phyloP scores from a whole-genome alignment of 2,888 invertebrate species.

The Auanema freiburgensis region DNA sequence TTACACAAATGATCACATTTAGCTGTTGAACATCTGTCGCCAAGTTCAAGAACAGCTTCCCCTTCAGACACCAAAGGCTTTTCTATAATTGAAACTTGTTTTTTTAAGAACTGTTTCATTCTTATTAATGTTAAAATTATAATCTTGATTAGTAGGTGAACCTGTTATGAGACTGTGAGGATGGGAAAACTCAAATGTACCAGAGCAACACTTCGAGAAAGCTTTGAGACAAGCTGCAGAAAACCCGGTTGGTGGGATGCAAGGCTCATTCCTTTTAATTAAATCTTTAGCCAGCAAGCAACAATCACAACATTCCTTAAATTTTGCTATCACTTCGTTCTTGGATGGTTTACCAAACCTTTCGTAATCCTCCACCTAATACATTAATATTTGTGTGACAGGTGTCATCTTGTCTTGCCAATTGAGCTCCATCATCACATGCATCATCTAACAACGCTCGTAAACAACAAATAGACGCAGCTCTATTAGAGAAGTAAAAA shows the following conservation, averaged over 20 bases:
- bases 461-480: conserved; percentile 63
- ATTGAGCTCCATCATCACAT: conserved; percentile 48
- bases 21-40: conserved; percentile 51
- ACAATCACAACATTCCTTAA: conserved; percentile 64
- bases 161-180: conserved; percentile 31
- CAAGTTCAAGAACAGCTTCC: conserved; percentile 29
- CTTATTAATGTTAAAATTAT: too few relatives aligned
- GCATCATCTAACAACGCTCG: conserved; percentile 57
- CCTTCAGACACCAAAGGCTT: conserved; percentile 26
- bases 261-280: conserved; percentile 48
- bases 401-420: conserved; percentile 39
- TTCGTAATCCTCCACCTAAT: conserved; percentile 58
- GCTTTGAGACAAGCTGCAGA: conserved; percentile 53
- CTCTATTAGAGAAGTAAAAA: conserved; percentile 17
- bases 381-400: conserved; percentile 48
- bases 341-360: conserved; percentile 25
- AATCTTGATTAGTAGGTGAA: not conserved
- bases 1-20: conserved; percentile 62
- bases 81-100: conserved; percentile 3
- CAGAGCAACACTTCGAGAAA: conserved; percentile 60
- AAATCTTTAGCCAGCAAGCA: conserved; percentile 62
- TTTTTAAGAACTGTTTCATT: not conserved
- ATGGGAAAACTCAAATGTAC: conserved; percentile 34
- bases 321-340: not conserved
- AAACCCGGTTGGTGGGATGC: conserved; percentile 59